Percentiles rank a stretch among this genome's conserved stretches.
These are phyloP conservation scores for Hemibagrus guttatus DNA, from an alignment of 2,797 vertebrate genomes.

Conservation along the genomic window DNA sequence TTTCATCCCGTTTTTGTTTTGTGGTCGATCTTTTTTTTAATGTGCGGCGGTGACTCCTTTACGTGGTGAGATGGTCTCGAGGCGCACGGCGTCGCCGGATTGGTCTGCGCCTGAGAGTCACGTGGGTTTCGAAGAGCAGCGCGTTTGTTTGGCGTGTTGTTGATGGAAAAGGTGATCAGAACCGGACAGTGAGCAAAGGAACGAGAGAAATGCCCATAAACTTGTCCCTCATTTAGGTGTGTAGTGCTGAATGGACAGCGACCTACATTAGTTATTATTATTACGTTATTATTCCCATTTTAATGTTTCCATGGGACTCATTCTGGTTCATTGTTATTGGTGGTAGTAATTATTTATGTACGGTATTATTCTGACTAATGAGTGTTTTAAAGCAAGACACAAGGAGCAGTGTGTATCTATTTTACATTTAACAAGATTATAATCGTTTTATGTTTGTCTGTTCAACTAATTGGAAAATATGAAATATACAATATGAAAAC, in stretches of 20 bases:
- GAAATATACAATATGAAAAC: not conserved
- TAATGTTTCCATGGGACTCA: not conserved
- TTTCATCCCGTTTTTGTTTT: not conserved
- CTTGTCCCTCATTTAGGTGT: not conserved
- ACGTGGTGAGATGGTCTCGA: constrained; percentile 64
- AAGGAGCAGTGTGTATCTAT: not conserved
- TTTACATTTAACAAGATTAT: not conserved
- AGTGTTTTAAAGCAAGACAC: not conserved
- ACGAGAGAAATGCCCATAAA: not conserved
- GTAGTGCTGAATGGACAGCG: constrained; percentile 51
- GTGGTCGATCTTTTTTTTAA: constrained; percentile 26
- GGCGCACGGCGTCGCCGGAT: constrained; percentile 60
- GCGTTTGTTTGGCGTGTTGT: constrained; percentile 32
- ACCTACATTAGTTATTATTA: not conserved
- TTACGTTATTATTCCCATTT: not conserved
- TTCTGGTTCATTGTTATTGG: not conserved
- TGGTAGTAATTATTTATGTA: not conserved
- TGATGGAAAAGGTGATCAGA: constrained; percentile 20
- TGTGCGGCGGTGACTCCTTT: constrained; percentile 62
- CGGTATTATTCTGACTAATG: not conserved
- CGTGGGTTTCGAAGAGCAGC: constrained; percentile 65
- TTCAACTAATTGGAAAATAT: not conserved
- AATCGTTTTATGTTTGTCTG: not conserved
- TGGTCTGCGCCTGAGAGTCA: constrained; percentile 66
- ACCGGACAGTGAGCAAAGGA: not conserved